Evolutionary conservation across 2,113 vertebrate genomes (phyloP), one percentile per base, ranked within the genome.

Genomic region (Anhinga rufa): DNA sequence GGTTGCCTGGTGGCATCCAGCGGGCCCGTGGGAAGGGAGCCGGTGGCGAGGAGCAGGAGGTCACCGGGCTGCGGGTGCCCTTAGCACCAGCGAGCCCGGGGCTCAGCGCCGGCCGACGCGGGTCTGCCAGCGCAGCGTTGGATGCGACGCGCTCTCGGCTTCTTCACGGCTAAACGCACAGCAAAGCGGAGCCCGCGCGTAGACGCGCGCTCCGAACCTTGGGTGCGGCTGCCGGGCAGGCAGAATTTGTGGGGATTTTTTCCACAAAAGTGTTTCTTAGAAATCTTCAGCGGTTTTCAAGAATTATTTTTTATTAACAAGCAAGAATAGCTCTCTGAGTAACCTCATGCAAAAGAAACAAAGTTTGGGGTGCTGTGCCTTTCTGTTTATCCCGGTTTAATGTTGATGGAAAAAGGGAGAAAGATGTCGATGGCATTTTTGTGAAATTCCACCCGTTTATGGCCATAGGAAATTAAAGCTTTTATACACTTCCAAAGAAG

Each of bases 321-420:
- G 36, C 3, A 1, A 24, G 16, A 46, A 6, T 10, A 52, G 18
- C 57, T 29, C 38, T 58, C 57, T 14, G 25, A 46, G 10, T 24
- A 65, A 34, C 55, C 42, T 12, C 2, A 6, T 14, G 2, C 21
- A 10, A 7, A 36, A n/a, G 69, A 36, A 74, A 8, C 44, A 4
- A 26, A 34, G 28, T 34, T 34, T 2, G 32, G n/a, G 61, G 48
- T 7, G 36, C 3, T 6, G 19, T 18, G 49, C 4, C 0, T 34
- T 38, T 38, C 55, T 17, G 10, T 7, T 25, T 16, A 19, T 38
- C 58, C 1, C 31, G 0, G 75, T 90, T 14, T 42, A 38, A 32
- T 38, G 51, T 2, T 1, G 5, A 26, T 32, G 40, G 52, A 11
- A 84, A 69, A 52, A 48, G 13, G 34, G 54, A 85, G 82, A 20